These are phyloP conservation scores for Aricia agestis DNA, from an alignment of 1,140 invertebrate species.

Conservation along the genomic window DNA sequence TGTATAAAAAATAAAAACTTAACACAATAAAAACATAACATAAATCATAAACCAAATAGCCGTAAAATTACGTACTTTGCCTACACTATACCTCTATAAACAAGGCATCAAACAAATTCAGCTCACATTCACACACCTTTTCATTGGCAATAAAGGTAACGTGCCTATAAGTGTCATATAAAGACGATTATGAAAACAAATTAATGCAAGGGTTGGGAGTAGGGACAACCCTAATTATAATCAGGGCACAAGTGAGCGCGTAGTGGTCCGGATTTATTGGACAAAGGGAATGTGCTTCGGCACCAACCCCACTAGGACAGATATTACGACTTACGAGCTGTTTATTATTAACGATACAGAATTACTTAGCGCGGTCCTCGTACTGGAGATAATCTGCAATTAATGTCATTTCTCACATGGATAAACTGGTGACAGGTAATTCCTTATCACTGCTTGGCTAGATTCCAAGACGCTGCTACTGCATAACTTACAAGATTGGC, in stretches of 20 bases:
- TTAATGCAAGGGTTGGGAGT: background rate
- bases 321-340: conserved; percentile 42
- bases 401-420: background rate
- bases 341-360: conserved; percentile 39
- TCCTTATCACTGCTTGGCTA: background rate
- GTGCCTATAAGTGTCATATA: background rate
- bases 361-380: conserved; percentile 17
- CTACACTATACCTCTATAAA: too few species aligned
- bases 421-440: conserved; percentile 1
- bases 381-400: conserved; percentile 4
- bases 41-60: too few species aligned
- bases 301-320: conserved; percentile 24
- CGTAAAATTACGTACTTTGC: background rate
- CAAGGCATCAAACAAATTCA: too few species aligned
- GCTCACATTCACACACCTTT: background rate
- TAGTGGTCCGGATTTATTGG: conserved; percentile 26
- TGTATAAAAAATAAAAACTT: too few species aligned
- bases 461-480: background rate
- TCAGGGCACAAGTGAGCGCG: conserved; percentile 24
- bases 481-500: background rate
- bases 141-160: background rate
- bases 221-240: conserved; percentile 27
- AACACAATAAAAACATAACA: too few species aligned
- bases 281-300: conserved; percentile 23
- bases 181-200: background rate